phyloP scores from a whole-genome alignment of 2,888 invertebrate genomes.

The Leptura quadrifasciata region DNA sequence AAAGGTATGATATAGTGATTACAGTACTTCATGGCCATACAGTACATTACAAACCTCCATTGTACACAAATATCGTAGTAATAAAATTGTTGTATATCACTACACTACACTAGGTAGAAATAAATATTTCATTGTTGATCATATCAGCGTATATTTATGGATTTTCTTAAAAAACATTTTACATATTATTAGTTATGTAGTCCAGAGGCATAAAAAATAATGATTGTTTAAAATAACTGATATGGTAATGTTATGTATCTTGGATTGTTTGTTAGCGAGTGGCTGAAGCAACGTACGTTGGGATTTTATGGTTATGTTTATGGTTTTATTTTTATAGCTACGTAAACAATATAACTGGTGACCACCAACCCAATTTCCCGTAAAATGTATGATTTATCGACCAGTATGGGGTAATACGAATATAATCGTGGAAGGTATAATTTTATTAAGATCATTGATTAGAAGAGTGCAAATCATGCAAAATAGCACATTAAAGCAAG shows the following conservation, averaged over 20 bases:
- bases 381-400: conserved; percentile 51
- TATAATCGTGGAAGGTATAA: conserved; percentile 50
- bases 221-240: conserved; percentile 5
- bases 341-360: conserved; percentile 49
- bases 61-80: neutral
- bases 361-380: conserved; percentile 49
- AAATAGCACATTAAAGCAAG: neutral
- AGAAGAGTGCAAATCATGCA: neutral
- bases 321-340: conserved; percentile 51
- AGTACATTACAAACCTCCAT: too few species aligned
- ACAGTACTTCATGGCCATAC: too few species aligned
- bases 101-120: neutral
- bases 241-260: conserved; percentile 10
- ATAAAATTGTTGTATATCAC: neutral
- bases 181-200: conserved; percentile 2
- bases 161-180: conserved; percentile 1
- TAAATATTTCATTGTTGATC: neutral
- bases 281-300: conserved; percentile 1
- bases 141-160: neutral
- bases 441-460: neutral
- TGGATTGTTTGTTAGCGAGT: conserved; percentile 20
- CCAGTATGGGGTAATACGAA: conserved; percentile 49
- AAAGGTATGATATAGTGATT: too few species aligned
- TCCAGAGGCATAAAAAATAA: neutral
- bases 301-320: conserved; percentile 54